These are phyloP conservation scores for Drosophila aldrichi DNA, from an alignment of 2,888 invertebrate species.

Conservation along the genomic window DNA sequence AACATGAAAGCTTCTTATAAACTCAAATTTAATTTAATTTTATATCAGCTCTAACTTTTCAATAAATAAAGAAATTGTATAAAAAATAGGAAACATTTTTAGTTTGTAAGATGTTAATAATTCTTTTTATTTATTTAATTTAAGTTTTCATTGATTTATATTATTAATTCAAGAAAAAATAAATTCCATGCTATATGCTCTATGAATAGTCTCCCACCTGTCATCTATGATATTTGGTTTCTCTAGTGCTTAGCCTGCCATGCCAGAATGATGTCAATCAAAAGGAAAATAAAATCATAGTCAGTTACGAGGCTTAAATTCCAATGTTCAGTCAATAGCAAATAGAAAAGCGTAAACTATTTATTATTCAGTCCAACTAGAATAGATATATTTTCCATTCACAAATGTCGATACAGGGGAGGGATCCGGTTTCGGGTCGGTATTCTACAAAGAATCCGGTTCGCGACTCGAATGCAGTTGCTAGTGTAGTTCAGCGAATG, in stretches of 20 bases:
- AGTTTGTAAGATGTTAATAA: no score
- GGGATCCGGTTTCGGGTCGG: neutral
- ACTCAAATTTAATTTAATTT: no score
- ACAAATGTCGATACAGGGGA: conserved; percentile 14
- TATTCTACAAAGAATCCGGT: fast-evolving
- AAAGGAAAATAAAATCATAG: neutral
- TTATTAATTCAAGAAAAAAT: no score
- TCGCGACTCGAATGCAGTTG: neutral
- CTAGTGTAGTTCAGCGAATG: neutral
- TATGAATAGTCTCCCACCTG: neutral
- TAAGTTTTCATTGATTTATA: no score
- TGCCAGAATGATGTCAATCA: neutral
- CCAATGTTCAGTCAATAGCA: conserved; percentile 2
- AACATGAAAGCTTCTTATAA: no score
- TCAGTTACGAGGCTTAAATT: conserved; percentile 1
- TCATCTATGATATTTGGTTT: neutral
- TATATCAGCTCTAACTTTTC: no score
- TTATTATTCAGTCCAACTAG: neutral
- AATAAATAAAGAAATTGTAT: no score
- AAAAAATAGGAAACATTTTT: no score
- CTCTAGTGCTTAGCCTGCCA: neutral
- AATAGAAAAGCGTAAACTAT: neutral
- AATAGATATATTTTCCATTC: neutral
- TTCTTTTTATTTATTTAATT: no score
- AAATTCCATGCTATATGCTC: no score